Evolutionary conservation across 2,888 invertebrate genomes (phyloP).

Genomic region (Argyra leucocephala): DNA sequence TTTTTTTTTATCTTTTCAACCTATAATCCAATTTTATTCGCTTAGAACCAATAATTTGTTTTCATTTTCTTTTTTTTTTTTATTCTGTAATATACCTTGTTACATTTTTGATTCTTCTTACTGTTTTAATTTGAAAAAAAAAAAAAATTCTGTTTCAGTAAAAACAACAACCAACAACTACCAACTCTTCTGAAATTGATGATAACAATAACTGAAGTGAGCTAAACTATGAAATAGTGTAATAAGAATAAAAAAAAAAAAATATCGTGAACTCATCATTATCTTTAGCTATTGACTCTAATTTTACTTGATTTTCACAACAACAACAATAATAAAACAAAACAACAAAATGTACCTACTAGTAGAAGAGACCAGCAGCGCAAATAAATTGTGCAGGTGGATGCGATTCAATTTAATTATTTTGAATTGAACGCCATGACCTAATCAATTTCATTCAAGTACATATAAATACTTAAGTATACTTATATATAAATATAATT

Average conservation of each 20-base stretch:
- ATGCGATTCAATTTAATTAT: background rate
- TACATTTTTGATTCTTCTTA: no score
- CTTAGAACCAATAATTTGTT: background rate
- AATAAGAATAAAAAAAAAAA: background rate
- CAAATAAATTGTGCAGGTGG: background rate
- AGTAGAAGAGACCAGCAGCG: background rate
- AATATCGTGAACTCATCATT: slow-evolving; percentile 6
- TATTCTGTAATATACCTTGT: background rate
- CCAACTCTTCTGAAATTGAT: background rate
- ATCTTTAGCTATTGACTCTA: background rate
- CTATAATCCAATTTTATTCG: background rate
- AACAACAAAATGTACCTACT: no score
- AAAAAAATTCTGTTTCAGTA: background rate
- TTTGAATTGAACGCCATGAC: background rate
- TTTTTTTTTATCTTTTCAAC: background rate
- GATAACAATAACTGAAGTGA: background rate
- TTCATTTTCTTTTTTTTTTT: background rate
- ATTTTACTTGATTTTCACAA: background rate
- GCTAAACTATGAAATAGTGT: background rate
- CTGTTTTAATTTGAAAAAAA: no score
- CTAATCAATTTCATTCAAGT: background rate
- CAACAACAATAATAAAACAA: background rate
- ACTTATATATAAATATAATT: background rate
- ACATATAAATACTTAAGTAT: no score
- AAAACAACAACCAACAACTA: no score